Percentiles rank a stretch among this genome's conserved stretches.
Conservation (phyloP, 2,888 invertebrate genomes). For the Eupithecia centaureata region DNA sequence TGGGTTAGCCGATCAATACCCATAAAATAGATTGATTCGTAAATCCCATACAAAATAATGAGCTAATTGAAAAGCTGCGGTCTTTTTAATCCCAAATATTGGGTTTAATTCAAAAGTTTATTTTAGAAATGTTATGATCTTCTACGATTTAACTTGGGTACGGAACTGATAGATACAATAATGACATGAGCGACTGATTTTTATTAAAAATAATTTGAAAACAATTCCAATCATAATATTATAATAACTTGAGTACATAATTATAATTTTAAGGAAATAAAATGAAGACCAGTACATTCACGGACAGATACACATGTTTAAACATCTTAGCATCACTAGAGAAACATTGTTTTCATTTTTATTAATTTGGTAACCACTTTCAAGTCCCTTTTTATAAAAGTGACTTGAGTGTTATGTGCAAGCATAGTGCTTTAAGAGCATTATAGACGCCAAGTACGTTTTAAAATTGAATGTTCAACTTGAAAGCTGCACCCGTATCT, state of each 20-base stretch:
- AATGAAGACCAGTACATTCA: not conserved
- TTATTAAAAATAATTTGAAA: too few species aligned
- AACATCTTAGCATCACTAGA: not conserved
- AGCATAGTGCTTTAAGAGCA: not conserved
- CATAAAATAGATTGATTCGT: constrained; percentile 47
- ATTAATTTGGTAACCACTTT: not conserved
- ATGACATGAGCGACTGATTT: not conserved
- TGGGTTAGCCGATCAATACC: constrained; percentile 44
- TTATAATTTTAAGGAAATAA: too few species aligned
- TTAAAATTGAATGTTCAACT: constrained; percentile 4
- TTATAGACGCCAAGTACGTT: constrained; percentile 2
- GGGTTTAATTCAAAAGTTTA: not conserved
- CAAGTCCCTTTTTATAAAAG: too few species aligned
- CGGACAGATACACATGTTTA: not conserved
- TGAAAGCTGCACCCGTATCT: not conserved
- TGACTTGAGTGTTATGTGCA: not conserved
- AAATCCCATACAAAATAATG: constrained; percentile 37
- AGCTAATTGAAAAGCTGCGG: constrained; percentile 36
- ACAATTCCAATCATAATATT: too few species aligned
- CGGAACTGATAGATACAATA: not conserved
- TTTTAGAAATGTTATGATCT: not conserved
- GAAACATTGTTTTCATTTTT: too few species aligned
- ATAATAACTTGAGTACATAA: too few species aligned
- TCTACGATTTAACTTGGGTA: not conserved
- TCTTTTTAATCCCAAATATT: not conserved